Conservation (phyloP, 1,140 invertebrate species). For the Saccostrea glomerata region DNA sequence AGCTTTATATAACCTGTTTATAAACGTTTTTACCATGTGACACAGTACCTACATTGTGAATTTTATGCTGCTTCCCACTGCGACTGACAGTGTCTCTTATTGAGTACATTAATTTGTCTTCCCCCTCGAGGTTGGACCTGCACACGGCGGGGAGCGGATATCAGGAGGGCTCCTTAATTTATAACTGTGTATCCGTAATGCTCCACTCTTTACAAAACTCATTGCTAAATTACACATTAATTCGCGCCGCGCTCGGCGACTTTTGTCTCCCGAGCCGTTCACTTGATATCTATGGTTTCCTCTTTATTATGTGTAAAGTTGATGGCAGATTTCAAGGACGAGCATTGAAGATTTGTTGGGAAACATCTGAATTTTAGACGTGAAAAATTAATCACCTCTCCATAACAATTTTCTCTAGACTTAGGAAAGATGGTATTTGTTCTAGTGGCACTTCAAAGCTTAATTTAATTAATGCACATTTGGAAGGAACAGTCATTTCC, state of each 20-base stretch:
- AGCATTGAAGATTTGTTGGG: not conserved
- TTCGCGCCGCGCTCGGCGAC: not conserved
- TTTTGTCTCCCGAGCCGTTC: constrained; percentile 22
- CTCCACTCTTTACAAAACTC: constrained; percentile 6
- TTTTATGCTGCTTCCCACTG: not conserved
- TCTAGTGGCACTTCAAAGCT: constrained; percentile 13
- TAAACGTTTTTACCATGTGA: not conserved
- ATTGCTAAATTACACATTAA: constrained; percentile 32
- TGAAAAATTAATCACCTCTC: constrained; percentile 31
- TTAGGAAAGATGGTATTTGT: not conserved
- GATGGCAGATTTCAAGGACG: constrained; percentile 10
- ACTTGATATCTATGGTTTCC: constrained; percentile 7
- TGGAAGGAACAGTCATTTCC: constrained; percentile 6
- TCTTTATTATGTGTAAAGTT: constrained; percentile 35
- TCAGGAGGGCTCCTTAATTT: constrained; percentile 12
- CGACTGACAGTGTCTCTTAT: not conserved
- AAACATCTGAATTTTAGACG: constrained; percentile 15
- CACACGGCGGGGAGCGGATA: constrained; percentile 15
- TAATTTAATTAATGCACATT: constrained; percentile 10
- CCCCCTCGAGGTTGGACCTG: not conserved
- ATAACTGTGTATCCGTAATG: constrained; percentile 14
- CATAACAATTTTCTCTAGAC: not conserved
- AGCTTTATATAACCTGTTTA: constrained; percentile 1
- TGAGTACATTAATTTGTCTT: not conserved
- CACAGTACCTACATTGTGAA: not conserved